Base-by-base conservation (phyloP, 2,797 vertebrate species). In the Bufotes viridis region DNA sequence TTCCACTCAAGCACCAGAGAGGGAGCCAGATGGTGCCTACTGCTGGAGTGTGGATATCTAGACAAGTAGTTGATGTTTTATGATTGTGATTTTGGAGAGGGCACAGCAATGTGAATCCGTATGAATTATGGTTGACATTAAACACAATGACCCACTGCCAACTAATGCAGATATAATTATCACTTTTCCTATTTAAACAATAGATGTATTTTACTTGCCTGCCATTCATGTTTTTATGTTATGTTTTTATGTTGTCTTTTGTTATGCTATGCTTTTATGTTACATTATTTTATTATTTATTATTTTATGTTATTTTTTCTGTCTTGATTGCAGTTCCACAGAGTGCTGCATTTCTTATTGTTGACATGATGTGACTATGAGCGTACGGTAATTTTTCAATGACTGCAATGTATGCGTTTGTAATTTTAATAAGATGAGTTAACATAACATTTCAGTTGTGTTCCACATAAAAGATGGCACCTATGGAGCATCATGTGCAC, bases 401-500 rank as follows among this genome's bases (percentile, higher is more conserved):
- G 65, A 72, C 75, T 78, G 49, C 81, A 29, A 83, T 58, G 81
- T 7, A 78, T 55, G 49, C n/a, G 13, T 49, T 78, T n/a, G 14
- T 78, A 29, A 57, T 72, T 70, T 70, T 61, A 61, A 74, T 76
- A 11, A 61, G n/a, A 34, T 24, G 11, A 85, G 24, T 26, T 67
- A 85, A 78, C 70, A 20, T 76, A 85, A 85, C 74, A 78, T 53
- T 78, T 85, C 60, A 82, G 86, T 53, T 58, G 81, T 69, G 53
- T 79, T 76, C 34, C 61, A 49, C 51, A 29, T 78, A 79, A 89
- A 75, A 81, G 78, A 89, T 86, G 78, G 61, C 60, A 75, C 78
- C 88, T 86, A 85, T 26, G 61, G 74, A 70, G 29, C 55, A 20
- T 87, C 85, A 84, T 84, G 81, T 87, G 84, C 80, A 78, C 34